Evolutionary conservation across 2,113 vertebrate genomes (phyloP), one percentile per base, ranked within the genome.

Genomic region (Ellobius talpinus): DNA sequence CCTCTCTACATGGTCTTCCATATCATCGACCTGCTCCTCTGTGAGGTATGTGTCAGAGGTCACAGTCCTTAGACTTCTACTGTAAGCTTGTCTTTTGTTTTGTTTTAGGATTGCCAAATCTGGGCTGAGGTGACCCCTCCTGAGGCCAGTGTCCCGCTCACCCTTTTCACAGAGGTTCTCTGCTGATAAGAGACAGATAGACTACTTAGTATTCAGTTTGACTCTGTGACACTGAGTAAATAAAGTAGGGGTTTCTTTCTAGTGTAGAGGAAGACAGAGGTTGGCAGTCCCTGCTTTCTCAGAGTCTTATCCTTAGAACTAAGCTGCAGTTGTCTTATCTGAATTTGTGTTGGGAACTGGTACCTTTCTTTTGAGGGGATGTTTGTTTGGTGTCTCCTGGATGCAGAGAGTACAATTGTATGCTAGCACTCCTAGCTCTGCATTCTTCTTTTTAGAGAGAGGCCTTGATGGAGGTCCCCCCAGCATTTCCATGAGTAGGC

Each of bases 1-100:
- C 99, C 99, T 89, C 99, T 99, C 96, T 99, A 99, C 99, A 99
- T 99, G 99, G 99, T 99, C 98, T 99, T 99, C 99, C 99, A 99
- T 94, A 99, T 99, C 98, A 99, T 99, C 47, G 99, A 99, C 98
- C 99, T 99, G 97, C 99, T 99, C 58, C 98, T 99, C 0, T 99
- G 99, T 97, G 99, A 99, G 99, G 99, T 99, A 97, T 0, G 99
- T 98, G 90, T 66, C 85, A 7, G 87, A 68, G 55, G 82, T 9
- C 55, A 77, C 47, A 84, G 21, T 82, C 85, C 16, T 39, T 47
- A 33, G 85, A 95, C 26, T 97, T 86, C 24, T 58, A 90, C 0
- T 93, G 0, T 95, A 85, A 72, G 58, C 77, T 92, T 65, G 16
- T 96, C 86, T 85, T 96, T 52, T 89, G 79, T 3, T 82, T 90